Evolutionary conservation across 2,888 invertebrate genomes (phyloP), one percentile per base, ranked within the genome.

Genomic region (Nemotelus nigrinus): DNA sequence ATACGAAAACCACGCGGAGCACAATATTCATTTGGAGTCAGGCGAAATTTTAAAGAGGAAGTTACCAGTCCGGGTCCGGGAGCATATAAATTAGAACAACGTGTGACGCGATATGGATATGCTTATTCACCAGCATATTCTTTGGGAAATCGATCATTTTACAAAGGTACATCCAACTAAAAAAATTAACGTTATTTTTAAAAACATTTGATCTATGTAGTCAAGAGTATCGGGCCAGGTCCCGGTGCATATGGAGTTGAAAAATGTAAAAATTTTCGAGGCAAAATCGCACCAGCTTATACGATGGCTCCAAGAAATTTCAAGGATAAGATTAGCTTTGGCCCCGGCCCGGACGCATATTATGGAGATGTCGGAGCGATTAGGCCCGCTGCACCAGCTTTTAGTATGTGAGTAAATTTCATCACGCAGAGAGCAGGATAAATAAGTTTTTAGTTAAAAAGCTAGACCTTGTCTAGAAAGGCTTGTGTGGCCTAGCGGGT

Each of bases 1-100:
- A 84, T 86, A 39, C 88, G 90, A 0, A 88, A 87, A 63, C 85
- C 86, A 74, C 87, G 91, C 53, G 86, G 88, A 82, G 92, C 87
- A 0, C 84, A 85, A 77, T 87, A 84, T 78, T 84, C 87, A 3
- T 84, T 87, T 74, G 85, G 85, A 41, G 80, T 83, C 3, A 76
- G 75, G 2, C 7, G 79, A 2, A 4, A 44, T 4, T 79, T 81
- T 1, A 77, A 77, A 47, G 4, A 7, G 3, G 1, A 10, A 2
- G 78, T 76, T 8, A 58, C 82, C 8, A 84, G 84, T 50, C 86
- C 86, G 10, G 87, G 86, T 55, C 85, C 86, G 3, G 85, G 84
- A 2, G 83, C 82, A 60, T 85, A 86, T 78, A 80, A 81, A 79
- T 81, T 85, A 0, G 83, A 83, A 76, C 82, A 82, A 39, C 25